phyloP scores from a whole-genome alignment of 2,113 vertebrate species.

The Leptodactylus fuscus region DNA sequence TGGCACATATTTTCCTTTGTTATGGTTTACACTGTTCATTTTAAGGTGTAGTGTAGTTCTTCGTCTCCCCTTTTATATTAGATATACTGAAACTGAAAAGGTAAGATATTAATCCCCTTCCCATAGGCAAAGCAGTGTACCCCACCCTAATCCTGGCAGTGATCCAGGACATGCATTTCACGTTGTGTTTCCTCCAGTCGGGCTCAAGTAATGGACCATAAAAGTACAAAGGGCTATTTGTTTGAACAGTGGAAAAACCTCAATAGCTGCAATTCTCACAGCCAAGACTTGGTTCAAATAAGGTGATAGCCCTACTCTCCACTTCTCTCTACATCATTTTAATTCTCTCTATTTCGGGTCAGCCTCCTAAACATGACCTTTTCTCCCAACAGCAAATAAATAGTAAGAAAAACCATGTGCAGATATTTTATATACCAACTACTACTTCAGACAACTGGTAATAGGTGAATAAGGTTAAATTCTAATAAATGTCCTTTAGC shows the following conservation, averaged over 20 bases:
- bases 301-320: conserved; percentile 46
- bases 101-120: conserved; percentile 22
- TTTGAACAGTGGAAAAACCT: conserved; percentile 48
- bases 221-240: conserved; percentile 54
- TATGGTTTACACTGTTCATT: neutral
- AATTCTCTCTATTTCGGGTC: neutral
- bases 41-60: neutral
- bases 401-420: neutral
- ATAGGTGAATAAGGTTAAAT: neutral
- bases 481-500: neutral
- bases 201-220: conserved; percentile 54
- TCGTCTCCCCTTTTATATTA: neutral
- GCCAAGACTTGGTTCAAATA: conserved; percentile 49
- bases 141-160: conserved; percentile 9
- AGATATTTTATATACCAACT: neutral
- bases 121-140: conserved; percentile 2
- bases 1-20: too few species aligned
- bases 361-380: neutral
- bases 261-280: conserved; percentile 48
- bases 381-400: neutral
- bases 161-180: conserved; percentile 53
- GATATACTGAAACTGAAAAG: neutral
- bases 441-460: neutral
- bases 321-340: neutral
- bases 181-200: conserved; percentile 34